Conservation (phyloP, 2,113 vertebrate genomes). For the Tyrannus savana region DNA sequence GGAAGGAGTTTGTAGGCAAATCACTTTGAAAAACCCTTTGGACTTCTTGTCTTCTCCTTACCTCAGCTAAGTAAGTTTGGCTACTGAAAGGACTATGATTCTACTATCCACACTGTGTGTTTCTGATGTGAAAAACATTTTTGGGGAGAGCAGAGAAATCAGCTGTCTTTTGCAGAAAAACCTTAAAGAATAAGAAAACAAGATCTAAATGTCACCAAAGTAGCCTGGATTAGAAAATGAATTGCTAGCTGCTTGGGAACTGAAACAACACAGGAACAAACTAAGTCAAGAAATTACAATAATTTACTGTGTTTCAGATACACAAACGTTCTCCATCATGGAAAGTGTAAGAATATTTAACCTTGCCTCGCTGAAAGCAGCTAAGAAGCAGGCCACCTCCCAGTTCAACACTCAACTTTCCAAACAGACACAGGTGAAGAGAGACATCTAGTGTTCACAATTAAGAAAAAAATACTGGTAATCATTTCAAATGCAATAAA, state of each 20-base stretch:
- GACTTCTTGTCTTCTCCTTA: background rate
- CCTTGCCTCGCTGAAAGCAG: background rate
- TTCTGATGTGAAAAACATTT: background rate
- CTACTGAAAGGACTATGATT: background rate
- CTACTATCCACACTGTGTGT: background rate
- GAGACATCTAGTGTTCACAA: constrained; percentile 36
- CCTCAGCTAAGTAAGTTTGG: background rate
- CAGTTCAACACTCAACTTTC: fast-evolving
- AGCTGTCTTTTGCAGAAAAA: background rate
- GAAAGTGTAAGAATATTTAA: background rate
- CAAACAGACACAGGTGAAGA: background rate
- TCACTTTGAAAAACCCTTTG: background rate
- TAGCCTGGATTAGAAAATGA: background rate
- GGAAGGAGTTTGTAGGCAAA: background rate
- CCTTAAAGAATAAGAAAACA: background rate
- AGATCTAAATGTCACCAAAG: background rate
- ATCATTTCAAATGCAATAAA: background rate
- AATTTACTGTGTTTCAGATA: background rate
- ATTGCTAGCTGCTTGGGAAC: background rate
- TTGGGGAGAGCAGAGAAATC: background rate
- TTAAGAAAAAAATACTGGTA: background rate
- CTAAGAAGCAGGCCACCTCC: background rate
- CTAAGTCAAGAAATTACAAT: background rate
- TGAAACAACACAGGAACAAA: background rate
- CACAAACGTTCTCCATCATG: background rate